phyloP scores from a whole-genome alignment of 2,113 vertebrate genomes.

The Eclectus roratus region DNA sequence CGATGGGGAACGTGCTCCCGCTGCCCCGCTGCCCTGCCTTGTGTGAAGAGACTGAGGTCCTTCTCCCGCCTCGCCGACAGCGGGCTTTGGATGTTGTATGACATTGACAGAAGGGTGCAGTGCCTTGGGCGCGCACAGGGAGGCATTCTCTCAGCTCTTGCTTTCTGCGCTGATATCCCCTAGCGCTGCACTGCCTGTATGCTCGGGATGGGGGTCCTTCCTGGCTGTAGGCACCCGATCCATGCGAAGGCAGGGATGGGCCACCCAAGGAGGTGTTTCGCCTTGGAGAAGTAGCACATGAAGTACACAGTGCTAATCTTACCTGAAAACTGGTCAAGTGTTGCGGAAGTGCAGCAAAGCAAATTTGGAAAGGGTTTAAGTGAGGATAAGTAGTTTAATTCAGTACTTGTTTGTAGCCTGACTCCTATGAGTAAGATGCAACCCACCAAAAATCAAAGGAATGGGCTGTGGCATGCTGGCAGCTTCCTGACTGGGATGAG shows the following conservation, averaged over 20 bases:
- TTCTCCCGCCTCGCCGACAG: neutral
- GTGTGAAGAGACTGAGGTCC: neutral
- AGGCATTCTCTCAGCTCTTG: neutral
- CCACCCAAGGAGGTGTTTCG: rapidly evolving
- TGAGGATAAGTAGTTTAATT: neutral
- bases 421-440: neutral
- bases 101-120: rapidly evolving
- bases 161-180: neutral
- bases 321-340: neutral
- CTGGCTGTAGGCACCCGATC: rapidly evolving
- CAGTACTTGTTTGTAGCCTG: neutral
- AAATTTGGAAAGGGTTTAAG: neutral
- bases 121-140: neutral
- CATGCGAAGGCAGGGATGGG: neutral
- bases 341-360: neutral
- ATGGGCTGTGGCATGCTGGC: neutral
- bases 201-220: rapidly evolving
- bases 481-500: neutral
- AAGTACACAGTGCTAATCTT: rapidly evolving
- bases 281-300: rapidly evolving
- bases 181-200: neutral
- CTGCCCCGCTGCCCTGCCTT: neutral
- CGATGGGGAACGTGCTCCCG: rapidly evolving
- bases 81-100: neutral
- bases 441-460: neutral